Conservation (phyloP, 2,888 invertebrate species). For the Zaprionus lineosus region DNA sequence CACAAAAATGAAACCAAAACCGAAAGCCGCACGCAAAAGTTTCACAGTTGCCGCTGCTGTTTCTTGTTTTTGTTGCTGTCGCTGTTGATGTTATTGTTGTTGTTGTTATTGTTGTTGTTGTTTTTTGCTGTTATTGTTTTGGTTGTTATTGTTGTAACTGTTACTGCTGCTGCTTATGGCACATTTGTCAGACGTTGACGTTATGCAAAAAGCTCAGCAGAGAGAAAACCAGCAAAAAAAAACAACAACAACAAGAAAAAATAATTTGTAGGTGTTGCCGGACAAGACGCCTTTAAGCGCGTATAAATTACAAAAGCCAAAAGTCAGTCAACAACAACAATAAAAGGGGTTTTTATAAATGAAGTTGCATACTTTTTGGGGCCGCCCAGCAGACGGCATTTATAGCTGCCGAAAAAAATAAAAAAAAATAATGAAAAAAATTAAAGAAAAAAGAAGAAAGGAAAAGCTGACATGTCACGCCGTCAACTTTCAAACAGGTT, state of each 20-base stretch:
- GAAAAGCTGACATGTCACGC: constrained; percentile 70
- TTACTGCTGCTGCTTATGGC: constrained; percentile 68
- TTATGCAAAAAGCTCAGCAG: constrained; percentile 64
- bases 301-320: constrained; percentile 73
- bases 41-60: constrained; percentile 31
- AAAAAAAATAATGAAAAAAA: not conserved
- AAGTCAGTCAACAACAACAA: constrained; percentile 51
- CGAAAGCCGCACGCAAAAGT: constrained; percentile 69
- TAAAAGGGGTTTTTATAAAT: constrained; percentile 63
- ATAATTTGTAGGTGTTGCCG: constrained; percentile 73
- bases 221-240: constrained; percentile 19
- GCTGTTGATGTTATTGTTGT: no score
- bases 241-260: constrained; percentile 42
- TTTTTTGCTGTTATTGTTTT: no score
- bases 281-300: constrained; percentile 74
- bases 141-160: constrained; percentile 3
- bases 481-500: constrained; percentile 49
- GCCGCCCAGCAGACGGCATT: constrained; percentile 5
- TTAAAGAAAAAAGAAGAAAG: not conserved
- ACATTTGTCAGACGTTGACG: constrained; percentile 79
- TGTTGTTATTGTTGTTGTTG: constrained; percentile 6
- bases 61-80: constrained; percentile 6
- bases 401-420: no score
- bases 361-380: constrained; percentile 60
- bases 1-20: constrained; percentile 58